Base-by-base conservation (phyloP, 2,113 vertebrate species). In the Sylvilagus bachmani region DNA sequence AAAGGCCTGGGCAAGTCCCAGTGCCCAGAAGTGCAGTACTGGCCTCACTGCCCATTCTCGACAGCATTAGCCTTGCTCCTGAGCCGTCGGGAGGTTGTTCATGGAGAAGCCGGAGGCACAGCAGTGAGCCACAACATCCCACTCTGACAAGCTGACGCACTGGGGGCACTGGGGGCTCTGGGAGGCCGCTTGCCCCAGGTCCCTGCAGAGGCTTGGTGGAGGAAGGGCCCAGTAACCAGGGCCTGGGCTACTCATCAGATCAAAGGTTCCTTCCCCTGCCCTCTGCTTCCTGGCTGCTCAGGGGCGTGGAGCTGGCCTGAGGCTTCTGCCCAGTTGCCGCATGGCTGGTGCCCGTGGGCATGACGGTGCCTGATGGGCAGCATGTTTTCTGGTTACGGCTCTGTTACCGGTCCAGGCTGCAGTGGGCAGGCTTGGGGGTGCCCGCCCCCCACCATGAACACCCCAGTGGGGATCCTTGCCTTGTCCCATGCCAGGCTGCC, bases 61-160 rank as follows among this genome's bases (percentile, higher is more conserved):
- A 58, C 4, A 77, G 62, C 55, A 27, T 31, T 62, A 53, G 3
- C 38, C 22, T 90, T 25, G n/a, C 21, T 3, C n/a, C 36, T 10
- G 7, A 12, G n/a, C 33, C 25, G 36, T 67, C 19, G 0, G 83
- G 70, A 51, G 58, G 14, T 10, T 24, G 12, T 22, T 70, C 80
- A 27, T 11, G 2, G 44, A 33, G 67, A 31, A 36, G 11, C 31
- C 27, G 8, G 31, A 70, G 66, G 7, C 1, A 61, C 61, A 84
- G 27, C 38, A 19, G 2, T 25, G 53, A 75, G 58, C 0, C 0
- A 27, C n/a, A 24, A 5, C 1, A 24, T 62, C 16, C 6, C 19
- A 7, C 10, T 29, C 36, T 33, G 8, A 27, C 17, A 81, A 31
- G 3, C 53, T 53, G 16, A 58, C 0, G 0, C 2, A 0, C 21